Conservation (phyloP, 2,113 vertebrate species). For the Macquaria ambigua region DNA sequence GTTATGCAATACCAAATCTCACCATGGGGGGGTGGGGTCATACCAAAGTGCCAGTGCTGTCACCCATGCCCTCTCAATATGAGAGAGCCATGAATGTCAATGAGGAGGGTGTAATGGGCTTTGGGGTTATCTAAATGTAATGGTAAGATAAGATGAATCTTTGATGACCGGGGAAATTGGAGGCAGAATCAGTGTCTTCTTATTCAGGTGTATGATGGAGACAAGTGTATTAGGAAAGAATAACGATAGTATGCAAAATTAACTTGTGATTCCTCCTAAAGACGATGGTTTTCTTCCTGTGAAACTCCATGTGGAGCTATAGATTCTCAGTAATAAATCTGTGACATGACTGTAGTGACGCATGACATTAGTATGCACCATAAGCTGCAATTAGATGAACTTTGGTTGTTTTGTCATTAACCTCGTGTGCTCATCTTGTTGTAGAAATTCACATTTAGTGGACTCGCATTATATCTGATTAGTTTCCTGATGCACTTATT, state of each 20-base stretch:
- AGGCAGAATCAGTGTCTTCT: constrained; percentile 22
- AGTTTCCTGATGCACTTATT: constrained; percentile 50
- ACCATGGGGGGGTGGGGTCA: constrained; percentile 83
- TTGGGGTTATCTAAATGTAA: constrained; percentile 47
- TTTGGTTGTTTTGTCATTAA: constrained; percentile 45
- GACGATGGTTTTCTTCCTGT: neutral
- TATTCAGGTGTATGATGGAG: constrained; percentile 10
- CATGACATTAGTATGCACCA: neutral
- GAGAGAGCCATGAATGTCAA: constrained; percentile 60
- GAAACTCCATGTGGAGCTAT: neutral
- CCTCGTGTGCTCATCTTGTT: constrained; percentile 42
- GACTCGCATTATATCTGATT: constrained; percentile 50
- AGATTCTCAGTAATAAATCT: neutral
- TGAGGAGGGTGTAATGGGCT: constrained; percentile 50
- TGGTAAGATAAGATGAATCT: constrained; percentile 46
- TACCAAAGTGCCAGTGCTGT: constrained; percentile 71
- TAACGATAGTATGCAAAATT: neutral
- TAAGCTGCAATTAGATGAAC: constrained; percentile 33
- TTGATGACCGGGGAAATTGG: constrained; percentile 41
- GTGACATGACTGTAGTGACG: neutral
- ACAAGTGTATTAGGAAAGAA: constrained; percentile 13
- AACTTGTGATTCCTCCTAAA: neutral
- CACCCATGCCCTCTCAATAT: constrained; percentile 56
- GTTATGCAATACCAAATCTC: constrained; percentile 74
- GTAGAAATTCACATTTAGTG: constrained; percentile 37